Percentiles rank a stretch among this genome's conserved stretches.
Conservation (phyloP, 2,888 invertebrate species). For the Alloscopus bannaensis region DNA sequence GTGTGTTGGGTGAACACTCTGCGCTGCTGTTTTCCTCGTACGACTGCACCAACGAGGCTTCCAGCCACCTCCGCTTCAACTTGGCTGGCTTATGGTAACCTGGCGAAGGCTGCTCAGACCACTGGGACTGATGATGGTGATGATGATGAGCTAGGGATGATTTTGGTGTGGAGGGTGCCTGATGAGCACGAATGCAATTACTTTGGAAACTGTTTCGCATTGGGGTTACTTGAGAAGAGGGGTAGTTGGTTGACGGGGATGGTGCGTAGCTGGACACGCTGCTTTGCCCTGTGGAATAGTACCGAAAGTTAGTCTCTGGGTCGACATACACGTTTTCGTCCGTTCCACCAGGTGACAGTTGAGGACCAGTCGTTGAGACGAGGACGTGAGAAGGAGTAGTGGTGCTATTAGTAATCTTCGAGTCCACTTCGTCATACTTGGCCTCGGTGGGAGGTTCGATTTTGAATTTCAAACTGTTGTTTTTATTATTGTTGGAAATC, state of each 20-base stretch:
- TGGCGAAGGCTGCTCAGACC: slow-evolving; percentile 2
- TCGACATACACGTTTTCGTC: slow-evolving; percentile 58
- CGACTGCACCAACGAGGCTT: slow-evolving; percentile 66
- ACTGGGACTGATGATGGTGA: slow-evolving; percentile 4
- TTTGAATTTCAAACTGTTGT: not conserved
- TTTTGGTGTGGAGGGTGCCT: slow-evolving; percentile 50
- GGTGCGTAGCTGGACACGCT: not conserved
- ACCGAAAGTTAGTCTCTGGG: slow-evolving; percentile 45
- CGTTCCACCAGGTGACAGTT: slow-evolving; percentile 52
- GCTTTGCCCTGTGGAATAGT: slow-evolving; percentile 21
- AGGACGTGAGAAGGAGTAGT: slow-evolving; percentile 13
- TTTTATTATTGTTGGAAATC: slow-evolving; percentile 13
- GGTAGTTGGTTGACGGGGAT: not conserved
- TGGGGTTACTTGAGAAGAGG: slow-evolving; percentile 47
- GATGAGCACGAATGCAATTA: slow-evolving; percentile 54
- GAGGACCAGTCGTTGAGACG: slow-evolving; percentile 16
- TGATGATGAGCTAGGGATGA: too few species aligned
- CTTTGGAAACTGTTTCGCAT: slow-evolving; percentile 66
- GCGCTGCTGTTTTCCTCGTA: slow-evolving; percentile 41
- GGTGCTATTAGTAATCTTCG: not conserved
- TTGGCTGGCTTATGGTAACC: slow-evolving; percentile 68
- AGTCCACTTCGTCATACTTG: not conserved
- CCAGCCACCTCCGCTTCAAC: slow-evolving; percentile 72
- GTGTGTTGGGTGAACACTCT: too few species aligned
- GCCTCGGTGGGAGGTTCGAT: not conserved